A percentile compares a stretch with the other conserved stretches of the same genome.
Evolutionary conservation across 2,797 vertebrate species (phyloP).

Genomic region (Tangara arthus): DNA sequence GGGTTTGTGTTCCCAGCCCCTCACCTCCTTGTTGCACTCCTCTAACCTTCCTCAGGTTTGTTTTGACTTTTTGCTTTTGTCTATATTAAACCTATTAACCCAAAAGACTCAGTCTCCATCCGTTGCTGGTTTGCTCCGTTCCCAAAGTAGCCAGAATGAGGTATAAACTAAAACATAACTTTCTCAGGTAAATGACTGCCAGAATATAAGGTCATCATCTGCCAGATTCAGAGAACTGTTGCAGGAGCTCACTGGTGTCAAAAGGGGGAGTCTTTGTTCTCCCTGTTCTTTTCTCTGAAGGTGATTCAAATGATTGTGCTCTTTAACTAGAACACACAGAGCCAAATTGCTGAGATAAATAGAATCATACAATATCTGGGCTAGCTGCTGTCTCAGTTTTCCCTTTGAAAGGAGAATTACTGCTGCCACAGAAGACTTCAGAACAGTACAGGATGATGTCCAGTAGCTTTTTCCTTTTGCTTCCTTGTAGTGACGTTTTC

Average conservation of each 20-base stretch:
- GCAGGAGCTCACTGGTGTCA: constrained; percentile 41
- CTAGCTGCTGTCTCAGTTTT: neutral
- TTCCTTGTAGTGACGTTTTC: neutral
- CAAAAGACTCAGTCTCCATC: neutral
- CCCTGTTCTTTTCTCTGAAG: neutral
- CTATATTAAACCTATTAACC: neutral
- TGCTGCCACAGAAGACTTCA: neutral
- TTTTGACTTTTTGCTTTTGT: neutral
- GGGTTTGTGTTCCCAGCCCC: neutral
- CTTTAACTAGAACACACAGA: neutral
- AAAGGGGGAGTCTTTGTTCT: constrained; percentile 59
- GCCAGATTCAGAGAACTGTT: neutral
- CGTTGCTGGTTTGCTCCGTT: neutral
- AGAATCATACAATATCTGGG: neutral
- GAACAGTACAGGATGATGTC: neutral
- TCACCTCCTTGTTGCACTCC: neutral
- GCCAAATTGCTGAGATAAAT: neutral
- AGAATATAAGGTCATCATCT: neutral
- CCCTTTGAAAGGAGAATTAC: neutral
- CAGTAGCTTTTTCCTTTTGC: neutral
- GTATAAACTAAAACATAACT: neutral
- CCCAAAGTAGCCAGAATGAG: neutral
- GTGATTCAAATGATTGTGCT: neutral
- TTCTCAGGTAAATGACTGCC: neutral
- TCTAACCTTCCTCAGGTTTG: neutral